Evolutionary conservation across 2,113 vertebrate genomes (phyloP), one percentile per base, ranked within the genome.

Genomic region (Pomatorhinus ruficollis): DNA sequence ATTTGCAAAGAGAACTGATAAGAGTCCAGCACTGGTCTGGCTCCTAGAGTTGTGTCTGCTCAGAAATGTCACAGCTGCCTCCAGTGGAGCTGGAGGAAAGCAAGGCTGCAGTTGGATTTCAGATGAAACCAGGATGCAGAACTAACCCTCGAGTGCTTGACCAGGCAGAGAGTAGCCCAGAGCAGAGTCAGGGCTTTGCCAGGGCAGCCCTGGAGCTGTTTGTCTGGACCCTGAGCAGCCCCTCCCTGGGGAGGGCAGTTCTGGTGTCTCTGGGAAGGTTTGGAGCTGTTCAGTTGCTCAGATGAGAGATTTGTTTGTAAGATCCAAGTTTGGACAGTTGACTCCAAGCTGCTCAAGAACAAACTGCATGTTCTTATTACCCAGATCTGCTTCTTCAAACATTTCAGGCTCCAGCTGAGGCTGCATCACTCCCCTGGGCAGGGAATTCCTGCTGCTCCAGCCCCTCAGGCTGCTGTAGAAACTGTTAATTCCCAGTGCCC

Each of bases 1-100:
- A 45, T 56, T 54, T 75, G 42, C 69, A 61, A 33, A 50, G 33
- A 33, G 37, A 39, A 8, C 25, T 6, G 39, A 0, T 39, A 2
- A 8, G 50, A 61, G 50, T 6, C n/a, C 28, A 57, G 72, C 68
- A 1, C 0, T 23, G 69, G 35, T 25, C 0, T 2, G n/a, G 54
- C 45, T 57, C 52, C 65, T 49, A 63, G 16, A 54, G 60, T 78
- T 18, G 87, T 4, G 4, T 8, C 39, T 2, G 59, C 65, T 57
- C 75, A 50, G 83, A 15, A 66, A 31, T 4, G 5, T 14, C 5
- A 0, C 0, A 5, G 71, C 37, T 45, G 35, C 64, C 59, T 37
- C 3, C 52, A 7, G 47, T 2, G 7, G 65, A 37, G 49, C 3
- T 5, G 1, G 42, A 44, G 82, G 15, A 39, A 20, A 49, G 45